Conservation (phyloP, 2,888 invertebrate genomes). For the Resseliella maxima region DNA sequence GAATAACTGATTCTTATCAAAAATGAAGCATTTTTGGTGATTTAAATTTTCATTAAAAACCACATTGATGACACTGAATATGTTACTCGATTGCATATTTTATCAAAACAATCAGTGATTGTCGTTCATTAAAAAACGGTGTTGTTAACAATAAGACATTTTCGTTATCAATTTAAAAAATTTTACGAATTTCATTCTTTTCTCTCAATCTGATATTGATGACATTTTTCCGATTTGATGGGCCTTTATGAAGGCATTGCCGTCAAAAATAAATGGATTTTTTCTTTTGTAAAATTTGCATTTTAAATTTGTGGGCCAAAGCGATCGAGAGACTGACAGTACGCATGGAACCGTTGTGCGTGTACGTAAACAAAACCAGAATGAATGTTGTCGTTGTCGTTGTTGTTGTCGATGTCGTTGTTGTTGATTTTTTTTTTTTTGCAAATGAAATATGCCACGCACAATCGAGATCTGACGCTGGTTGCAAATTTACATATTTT, state of each 20-base stretch:
- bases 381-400: background rate
- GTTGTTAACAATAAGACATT: constrained; percentile 30
- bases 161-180: background rate
- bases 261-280: constrained; percentile 26
- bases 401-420: background rate
- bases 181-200: background rate
- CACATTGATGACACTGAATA: background rate
- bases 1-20: background rate
- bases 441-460: constrained; percentile 38
- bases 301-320: constrained; percentile 20
- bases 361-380: background rate
- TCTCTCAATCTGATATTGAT: background rate
- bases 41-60: background rate
- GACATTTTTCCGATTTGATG: background rate
- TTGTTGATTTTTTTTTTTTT: background rate
- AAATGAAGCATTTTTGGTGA: background rate
- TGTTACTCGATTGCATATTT: background rate
- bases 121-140: constrained; percentile 35
- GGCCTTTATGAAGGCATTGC: background rate
- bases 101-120: background rate
- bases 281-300: constrained; percentile 11
- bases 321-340: background rate
- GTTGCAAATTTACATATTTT: constrained; percentile 48
- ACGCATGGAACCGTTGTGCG: constrained; percentile 20
- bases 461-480: background rate